Base-by-base conservation (phyloP, 2,797 vertebrate species). In the Alosa sapidissima region DNA sequence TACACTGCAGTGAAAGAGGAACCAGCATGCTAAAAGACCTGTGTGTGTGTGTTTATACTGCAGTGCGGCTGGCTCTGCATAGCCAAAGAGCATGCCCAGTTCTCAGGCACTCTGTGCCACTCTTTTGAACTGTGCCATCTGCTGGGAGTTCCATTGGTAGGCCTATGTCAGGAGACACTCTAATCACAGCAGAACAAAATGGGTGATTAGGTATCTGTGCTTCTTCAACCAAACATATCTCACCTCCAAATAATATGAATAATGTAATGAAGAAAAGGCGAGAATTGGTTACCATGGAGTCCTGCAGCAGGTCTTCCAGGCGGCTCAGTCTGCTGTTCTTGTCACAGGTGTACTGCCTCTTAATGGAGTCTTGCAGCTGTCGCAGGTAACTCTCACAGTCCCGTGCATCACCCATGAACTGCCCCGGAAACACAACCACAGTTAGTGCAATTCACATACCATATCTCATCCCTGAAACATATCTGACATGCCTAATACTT, bases 301-400 rank as follows among this genome's bases (percentile, higher is more conserved):
- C 98, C 93, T 99, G 98, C 84, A 99, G 96, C 88, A 99, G 96
- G 91, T 99, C 98, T 87, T 99, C 98, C 89, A 99, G 95, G 86
- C 96, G 96, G 41, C 96, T 96, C 87, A 99, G 95, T 82, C 97
- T 93, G 91, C 97, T 99, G 93, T 87, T 98, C 86, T 94, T 96
- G 92, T 99, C 98, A 0, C 97, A 98, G 36, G 96, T 97, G 87
- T 99, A 99, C 90, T 99, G 98, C 86, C 98, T 96, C 89, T 96
- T 98, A 90, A 99, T 99, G 89, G 97, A 97, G 85, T 99, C 98
- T 92, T 98, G 98, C 33, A 99, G 97, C 94, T 95, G 97, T 5
- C 95, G 96, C 90, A 99, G 94, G 91, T 97, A 99, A 11, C 92
- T 89, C 93, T 99, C 98, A 0, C 97, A 96, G 85, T 99, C 98